Evolutionary conservation across 2,797 vertebrate genomes (phyloP), one percentile per base, ranked within the genome.

Genomic region (Molothrus ater): DNA sequence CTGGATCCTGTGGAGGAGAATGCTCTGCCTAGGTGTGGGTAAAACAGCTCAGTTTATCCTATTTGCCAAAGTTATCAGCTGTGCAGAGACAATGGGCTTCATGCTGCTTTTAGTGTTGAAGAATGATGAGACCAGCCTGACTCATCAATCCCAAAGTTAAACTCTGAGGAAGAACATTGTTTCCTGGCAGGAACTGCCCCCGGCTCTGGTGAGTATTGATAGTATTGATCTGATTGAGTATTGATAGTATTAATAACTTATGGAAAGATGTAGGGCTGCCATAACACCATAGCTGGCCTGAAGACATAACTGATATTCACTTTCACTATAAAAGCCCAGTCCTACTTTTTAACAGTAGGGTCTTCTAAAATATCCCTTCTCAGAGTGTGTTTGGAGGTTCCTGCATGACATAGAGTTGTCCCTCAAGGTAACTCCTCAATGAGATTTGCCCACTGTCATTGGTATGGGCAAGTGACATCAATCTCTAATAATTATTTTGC

Each of bases 381-480:
- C 0, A 1, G n/a, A 13, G 13, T 28, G 25, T 26, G 17, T 59
- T 21, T 65, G 38, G 18, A 47, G 65, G 18, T 22, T 71, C 59
- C 38, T 84, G n/a, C 57, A n/a, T 26, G 57, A 34, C 19, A 20
- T 17, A 15, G 59, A 83, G 29, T 0, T n/a, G 20, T n/a, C 45
- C 17, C 45, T 78, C 45, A 65, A 40, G 12, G 13, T 31, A 22
- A 45, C 14, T 78, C n/a, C 59, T 65, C 1, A 0, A 6, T 28
- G 38, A 71, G 26, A 65, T 59, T 51, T 83, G 17, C 9, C n/a
- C 17, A 40, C 21, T 36, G 16, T 19, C n/a, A 19, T 7, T 59
- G n/a, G 15, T n/a, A 59, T 17, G 8, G 17, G 3, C 0, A 0
- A 78, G 14, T 34, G 6, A 78, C 12, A 65, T 51, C 65, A 53